Evolutionary conservation across 1,140 invertebrate genomes (phyloP).

Genomic region (Nasonia longicornis): DNA sequence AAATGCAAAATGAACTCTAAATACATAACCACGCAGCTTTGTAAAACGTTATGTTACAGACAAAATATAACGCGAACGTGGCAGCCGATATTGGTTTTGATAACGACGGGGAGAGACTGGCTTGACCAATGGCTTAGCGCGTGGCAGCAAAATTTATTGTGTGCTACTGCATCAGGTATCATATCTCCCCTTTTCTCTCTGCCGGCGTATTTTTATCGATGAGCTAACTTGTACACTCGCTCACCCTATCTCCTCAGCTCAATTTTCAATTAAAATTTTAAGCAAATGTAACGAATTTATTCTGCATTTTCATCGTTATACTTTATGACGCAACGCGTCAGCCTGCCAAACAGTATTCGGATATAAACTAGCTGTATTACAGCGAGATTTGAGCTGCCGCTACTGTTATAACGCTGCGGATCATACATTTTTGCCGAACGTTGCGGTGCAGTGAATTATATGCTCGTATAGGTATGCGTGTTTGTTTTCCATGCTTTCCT

Average conservation of each 20-base stretch:
- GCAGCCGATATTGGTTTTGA: slow-evolving; percentile 1
- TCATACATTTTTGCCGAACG: slow-evolving; percentile 4
- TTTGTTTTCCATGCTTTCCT: not conserved
- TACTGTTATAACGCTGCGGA: not conserved
- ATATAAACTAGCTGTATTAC: slow-evolving; percentile 16
- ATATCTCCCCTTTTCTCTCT: not conserved
- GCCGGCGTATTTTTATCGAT: not conserved
- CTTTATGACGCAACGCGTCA: slow-evolving; percentile 3
- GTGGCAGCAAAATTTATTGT: slow-evolving; percentile 19
- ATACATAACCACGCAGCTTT: too few relatives aligned
- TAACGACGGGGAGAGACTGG: not conserved
- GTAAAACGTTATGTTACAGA: not conserved
- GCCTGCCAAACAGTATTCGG: not conserved
- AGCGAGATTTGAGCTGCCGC: not conserved
- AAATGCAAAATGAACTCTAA: not conserved
- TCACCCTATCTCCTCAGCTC: not conserved
- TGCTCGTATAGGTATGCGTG: not conserved
- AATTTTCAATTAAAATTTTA: slow-evolving; percentile 29
- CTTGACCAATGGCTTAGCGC: not conserved
- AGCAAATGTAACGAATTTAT: not conserved
- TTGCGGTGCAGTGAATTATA: slow-evolving; percentile 4
- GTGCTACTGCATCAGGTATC: not conserved
- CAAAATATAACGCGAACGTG: not conserved
- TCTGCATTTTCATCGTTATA: not conserved
- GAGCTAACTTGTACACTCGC: not conserved